These are phyloP conservation scores for Porites lutea DNA, from an alignment of 64 coral and sea anemone genomes.

Conservation along the genomic window DNA sequence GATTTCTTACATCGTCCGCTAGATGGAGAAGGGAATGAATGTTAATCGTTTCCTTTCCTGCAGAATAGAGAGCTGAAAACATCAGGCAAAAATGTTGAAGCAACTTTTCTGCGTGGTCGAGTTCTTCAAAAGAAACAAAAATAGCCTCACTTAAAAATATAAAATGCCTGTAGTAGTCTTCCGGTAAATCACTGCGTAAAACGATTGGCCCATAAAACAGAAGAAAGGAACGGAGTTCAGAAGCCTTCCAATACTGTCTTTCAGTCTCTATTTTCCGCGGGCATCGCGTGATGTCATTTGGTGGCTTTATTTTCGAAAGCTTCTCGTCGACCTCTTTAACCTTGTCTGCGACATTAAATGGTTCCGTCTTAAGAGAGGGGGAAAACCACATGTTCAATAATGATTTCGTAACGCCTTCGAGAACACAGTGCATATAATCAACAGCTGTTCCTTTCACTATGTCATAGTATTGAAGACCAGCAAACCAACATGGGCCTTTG, in stretches of 20 bases:
- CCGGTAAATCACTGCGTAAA: constrained; percentile 41
- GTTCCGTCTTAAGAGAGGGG: constrained; percentile 4
- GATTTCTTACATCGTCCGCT: constrained; percentile 23
- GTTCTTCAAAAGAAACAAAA: constrained; percentile 20
- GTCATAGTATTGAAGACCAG: constrained; percentile 51
- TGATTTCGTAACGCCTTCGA: constrained; percentile 44
- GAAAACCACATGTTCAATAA: constrained; percentile 46
- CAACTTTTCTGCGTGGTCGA: constrained; percentile 39
- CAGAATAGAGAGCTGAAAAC: constrained; percentile 32
- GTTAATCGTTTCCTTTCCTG: neutral
- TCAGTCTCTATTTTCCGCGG: constrained; percentile 11
- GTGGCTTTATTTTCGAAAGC: constrained; percentile 46
- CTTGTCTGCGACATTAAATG: constrained; percentile 48
- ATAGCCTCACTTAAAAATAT: constrained; percentile 56
- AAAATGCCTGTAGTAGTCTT: constrained; percentile 59
- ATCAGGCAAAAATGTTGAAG: constrained; percentile 52
- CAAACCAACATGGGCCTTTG: constrained; percentile 51
- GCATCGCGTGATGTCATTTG: constrained; percentile 21
- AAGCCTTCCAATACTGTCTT: constrained; percentile 63
- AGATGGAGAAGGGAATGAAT: constrained; percentile 46
- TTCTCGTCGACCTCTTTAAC: constrained; percentile 38
- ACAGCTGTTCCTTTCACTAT: constrained; percentile 52
- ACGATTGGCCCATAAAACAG: constrained; percentile 17
- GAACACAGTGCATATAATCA: constrained; percentile 67
- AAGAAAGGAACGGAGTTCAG: constrained; percentile 60